phyloP scores from a whole-genome alignment of 1,140 invertebrate species.

The Drosophila tani region DNA sequence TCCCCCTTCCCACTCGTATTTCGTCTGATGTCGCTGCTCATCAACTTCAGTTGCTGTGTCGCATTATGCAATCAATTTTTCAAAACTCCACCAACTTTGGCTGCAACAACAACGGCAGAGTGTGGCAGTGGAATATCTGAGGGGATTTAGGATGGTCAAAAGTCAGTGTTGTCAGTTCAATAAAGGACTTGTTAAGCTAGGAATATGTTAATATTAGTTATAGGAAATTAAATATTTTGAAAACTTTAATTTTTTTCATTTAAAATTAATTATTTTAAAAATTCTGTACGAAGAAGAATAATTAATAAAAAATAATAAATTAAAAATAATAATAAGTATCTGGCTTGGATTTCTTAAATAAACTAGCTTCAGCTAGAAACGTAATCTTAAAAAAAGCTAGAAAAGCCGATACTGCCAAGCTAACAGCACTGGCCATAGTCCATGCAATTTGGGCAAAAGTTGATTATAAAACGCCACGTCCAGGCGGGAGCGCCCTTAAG shows the following conservation, averaged over 20 bases:
- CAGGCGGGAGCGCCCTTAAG: constrained; percentile 4
- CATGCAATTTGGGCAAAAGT: constrained; percentile 32
- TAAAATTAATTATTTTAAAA: not conserved
- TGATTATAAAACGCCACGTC: constrained; percentile 44
- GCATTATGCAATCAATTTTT: constrained; percentile 71
- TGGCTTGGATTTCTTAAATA: no score
- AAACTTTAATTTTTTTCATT: not conserved
- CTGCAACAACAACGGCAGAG: constrained; percentile 1
- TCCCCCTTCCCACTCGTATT: constrained; percentile 16
- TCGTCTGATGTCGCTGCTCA: constrained; percentile 48
- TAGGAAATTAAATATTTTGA: not conserved
- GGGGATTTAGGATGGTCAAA: not conserved
- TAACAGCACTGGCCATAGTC: not conserved
- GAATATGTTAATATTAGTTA: not conserved
- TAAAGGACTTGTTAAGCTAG: not conserved
- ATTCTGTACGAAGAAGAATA: not conserved
- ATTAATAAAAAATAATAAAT: no score
- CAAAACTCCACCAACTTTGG: constrained; percentile 43
- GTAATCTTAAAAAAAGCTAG: not conserved
- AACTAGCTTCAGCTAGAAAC: no score
- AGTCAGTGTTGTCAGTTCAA: constrained; percentile 1
- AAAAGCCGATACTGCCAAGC: not conserved
- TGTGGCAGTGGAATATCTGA: not conserved
- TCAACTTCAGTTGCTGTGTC: constrained; percentile 66
- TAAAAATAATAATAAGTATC: no score